Evolutionary conservation across 2,113 vertebrate species (phyloP).

Genomic region (Bubo scandiacus): DNA sequence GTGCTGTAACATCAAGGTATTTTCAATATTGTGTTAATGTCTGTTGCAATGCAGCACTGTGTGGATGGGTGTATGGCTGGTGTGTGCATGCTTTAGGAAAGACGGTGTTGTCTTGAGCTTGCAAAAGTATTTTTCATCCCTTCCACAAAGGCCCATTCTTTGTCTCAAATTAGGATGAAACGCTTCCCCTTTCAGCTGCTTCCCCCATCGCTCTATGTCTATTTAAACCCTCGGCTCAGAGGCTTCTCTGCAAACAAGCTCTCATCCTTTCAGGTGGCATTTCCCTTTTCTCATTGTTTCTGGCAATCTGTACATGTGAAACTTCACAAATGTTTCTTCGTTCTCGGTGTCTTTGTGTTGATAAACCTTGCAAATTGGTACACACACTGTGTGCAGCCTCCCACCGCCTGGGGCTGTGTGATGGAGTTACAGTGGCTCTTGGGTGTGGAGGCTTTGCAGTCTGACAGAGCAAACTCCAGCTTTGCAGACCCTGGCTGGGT

Average conservation of each 20-base stretch:
- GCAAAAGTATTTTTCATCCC: background rate
- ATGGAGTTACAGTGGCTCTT: background rate
- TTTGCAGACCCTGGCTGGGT: background rate
- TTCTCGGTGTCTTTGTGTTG: background rate
- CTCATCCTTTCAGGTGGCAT: slow-evolving; percentile 64
- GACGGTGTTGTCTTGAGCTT: background rate
- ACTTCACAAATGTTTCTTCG: background rate
- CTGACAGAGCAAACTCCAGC: background rate
- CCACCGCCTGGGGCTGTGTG: fast-evolving
- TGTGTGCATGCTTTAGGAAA: background rate
- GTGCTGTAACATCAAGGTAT: background rate
- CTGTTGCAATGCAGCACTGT: fast-evolving
- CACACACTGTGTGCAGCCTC: fast-evolving
- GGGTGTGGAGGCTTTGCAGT: background rate
- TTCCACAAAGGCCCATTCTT: slow-evolving; percentile 38
- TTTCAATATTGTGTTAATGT: fast-evolving
- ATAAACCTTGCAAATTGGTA: background rate
- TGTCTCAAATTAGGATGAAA: slow-evolving; percentile 30
- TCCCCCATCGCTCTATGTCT: background rate
- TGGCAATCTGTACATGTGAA: slow-evolving; percentile 26
- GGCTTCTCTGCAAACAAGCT: slow-evolving; percentile 40
- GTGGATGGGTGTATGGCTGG: background rate
- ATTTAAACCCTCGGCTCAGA: slow-evolving; percentile 32
- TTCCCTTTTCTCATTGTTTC: slow-evolving; percentile 69
- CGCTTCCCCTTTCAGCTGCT: slow-evolving; percentile 42